Evolutionary conservation across 2,797 vertebrate species (phyloP), one percentile per base, ranked within the genome.

Genomic region (Cynopterus sphinx): DNA sequence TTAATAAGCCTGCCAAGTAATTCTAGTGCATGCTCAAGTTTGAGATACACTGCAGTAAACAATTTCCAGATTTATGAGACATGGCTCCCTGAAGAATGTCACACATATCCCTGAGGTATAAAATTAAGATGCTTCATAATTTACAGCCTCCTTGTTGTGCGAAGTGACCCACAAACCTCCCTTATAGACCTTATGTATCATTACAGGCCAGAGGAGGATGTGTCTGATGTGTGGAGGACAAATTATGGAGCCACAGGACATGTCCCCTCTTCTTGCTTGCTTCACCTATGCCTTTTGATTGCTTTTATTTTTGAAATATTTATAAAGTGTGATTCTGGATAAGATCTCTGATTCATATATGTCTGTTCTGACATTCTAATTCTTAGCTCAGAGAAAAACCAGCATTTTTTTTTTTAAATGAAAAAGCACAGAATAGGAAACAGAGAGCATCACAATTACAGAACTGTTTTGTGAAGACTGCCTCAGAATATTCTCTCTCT

Each of bases 301-400:
- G 28, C 28, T 92, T 92, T 43, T 53, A 70, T 46, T 91, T 33
- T 89, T 92, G 33, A 31, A 89, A 43, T 71, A 75, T 65, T 73
- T 46, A 5, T 28, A 83, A 90, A 90, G n/a, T 36, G 26, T 55
- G 36, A 90, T 83, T 91, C 70, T 94, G 33, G 81, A n/a, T 61
- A 85, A 94, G 67, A 84, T 33, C 39, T 71, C 55, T 73, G 53
- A 95, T 59, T 82, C 24, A 7, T 36, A 28, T 74, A 21, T 77
- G 31, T 84, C 17, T 19, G 22, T 51, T 81, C 0, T 87, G 81
- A 92, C 59, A 92, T 59, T 78, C 53, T 49, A 24, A 83, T 92
- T 84, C 63, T 90, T 81, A 89, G 36, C 65, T 90, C n/a, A 90
- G 24, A 92, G 61, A 87, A 86, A 31, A 87, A 82, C 2, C 24